phyloP scores from a whole-genome alignment of 2,113 vertebrate species.

The Heterotis niloticus region DNA sequence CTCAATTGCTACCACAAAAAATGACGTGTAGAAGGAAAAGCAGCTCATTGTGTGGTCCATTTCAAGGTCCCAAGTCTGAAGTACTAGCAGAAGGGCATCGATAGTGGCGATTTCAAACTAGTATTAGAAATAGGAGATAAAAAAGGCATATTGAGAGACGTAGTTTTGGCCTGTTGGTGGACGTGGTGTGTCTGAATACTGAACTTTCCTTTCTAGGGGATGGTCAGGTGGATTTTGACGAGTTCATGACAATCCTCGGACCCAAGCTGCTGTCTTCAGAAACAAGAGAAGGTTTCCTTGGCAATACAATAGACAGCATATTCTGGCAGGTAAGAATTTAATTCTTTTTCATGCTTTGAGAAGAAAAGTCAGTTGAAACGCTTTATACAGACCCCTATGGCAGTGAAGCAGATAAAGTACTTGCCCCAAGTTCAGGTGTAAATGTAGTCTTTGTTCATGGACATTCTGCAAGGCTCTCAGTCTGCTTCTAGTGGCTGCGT shows the following conservation, averaged over 20 bases:
- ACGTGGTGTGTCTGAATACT: background rate
- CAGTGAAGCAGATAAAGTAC: background rate
- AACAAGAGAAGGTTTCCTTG: slow-evolving; percentile 91
- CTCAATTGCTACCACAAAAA: background rate
- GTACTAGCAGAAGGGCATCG: too few relatives aligned
- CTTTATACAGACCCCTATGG: background rate
- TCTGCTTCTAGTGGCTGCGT: background rate
- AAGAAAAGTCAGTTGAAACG: too few relatives aligned
- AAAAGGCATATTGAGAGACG: too few relatives aligned
- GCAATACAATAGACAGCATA: slow-evolving; percentile 96
- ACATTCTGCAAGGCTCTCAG: too few relatives aligned
- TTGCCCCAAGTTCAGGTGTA: background rate
- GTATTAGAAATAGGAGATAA: too few relatives aligned
- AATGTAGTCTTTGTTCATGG: background rate
- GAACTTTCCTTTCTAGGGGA: slow-evolving; percentile 74
- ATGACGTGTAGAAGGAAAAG: too few relatives aligned
- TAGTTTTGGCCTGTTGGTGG: too few relatives aligned
- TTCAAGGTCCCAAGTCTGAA: too few relatives aligned
- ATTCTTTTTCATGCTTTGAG: background rate
- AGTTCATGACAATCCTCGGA: slow-evolving; percentile 98
- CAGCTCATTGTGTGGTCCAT: too few relatives aligned
- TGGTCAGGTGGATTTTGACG: slow-evolving; percentile 96
- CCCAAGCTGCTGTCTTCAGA: slow-evolving; percentile 92
- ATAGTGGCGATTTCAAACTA: too few relatives aligned
- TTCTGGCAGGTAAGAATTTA: slow-evolving; percentile 88